Percentiles rank a stretch among this genome's conserved stretches.
Evolutionary conservation across 2,113 vertebrate genomes (phyloP).

Genomic region (Vidua chalybeata): DNA sequence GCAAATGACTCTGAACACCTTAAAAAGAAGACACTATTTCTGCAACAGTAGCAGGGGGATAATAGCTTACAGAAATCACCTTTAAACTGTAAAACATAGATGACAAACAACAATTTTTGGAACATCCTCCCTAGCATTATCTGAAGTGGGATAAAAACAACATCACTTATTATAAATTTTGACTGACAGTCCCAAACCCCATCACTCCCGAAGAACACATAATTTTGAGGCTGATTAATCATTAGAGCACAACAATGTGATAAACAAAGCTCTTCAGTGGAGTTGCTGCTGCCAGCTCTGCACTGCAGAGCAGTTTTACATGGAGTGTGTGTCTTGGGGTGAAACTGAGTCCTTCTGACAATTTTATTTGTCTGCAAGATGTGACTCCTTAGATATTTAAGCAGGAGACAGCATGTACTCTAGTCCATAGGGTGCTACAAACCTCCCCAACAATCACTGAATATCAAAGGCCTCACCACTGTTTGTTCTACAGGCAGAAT

Average conservation of each 20-base stretch:
- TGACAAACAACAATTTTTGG: slow-evolving; percentile 45
- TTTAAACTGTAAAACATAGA: slow-evolving; percentile 7
- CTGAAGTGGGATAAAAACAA: slow-evolving; percentile 25
- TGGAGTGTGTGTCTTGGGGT: background rate
- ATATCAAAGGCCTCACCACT: background rate
- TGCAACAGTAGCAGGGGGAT: background rate
- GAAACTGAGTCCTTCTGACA: background rate
- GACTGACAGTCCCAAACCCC: slow-evolving; percentile 40
- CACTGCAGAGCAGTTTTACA: background rate
- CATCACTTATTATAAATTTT: slow-evolving; percentile 36
- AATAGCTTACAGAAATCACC: slow-evolving; percentile 6
- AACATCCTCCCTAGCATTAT: slow-evolving; percentile 8
- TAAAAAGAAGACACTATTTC: slow-evolving; percentile 30
- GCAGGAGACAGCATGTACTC: background rate
- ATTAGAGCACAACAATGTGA: slow-evolving; percentile 4
- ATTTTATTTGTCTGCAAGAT: background rate
- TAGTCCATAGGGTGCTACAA: background rate
- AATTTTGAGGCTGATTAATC: slow-evolving; percentile 46
- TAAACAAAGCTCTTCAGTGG: slow-evolving; percentile 30
- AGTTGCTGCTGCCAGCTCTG: background rate
- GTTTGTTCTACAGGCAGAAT: background rate
- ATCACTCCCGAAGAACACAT: background rate
- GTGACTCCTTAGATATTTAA: background rate
- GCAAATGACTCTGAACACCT: slow-evolving; percentile 19
- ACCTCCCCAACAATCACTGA: background rate